Percentiles rank a stretch among this genome's conserved stretches.
These are phyloP conservation scores for Prionace glauca DNA, from an alignment of 2,797 vertebrate genomes.

Conservation along the genomic window DNA sequence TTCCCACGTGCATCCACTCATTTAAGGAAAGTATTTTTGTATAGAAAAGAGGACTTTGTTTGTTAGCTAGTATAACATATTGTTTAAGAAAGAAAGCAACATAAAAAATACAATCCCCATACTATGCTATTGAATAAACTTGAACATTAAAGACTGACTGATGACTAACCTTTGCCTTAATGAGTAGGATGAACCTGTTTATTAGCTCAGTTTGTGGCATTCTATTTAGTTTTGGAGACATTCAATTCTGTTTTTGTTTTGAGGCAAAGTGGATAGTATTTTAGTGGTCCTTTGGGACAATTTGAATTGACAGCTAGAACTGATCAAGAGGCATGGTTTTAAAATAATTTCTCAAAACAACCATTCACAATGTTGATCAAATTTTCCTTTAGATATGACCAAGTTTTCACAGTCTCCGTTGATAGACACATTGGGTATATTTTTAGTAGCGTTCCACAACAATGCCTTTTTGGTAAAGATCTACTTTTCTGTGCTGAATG, in stretches of 20 bases:
- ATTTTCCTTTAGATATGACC: too few species aligned
- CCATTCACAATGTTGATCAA: neutral
- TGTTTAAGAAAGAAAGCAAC: neutral
- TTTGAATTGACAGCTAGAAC: neutral
- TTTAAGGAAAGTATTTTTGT: neutral
- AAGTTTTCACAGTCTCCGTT: neutral
- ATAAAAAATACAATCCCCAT: neutral
- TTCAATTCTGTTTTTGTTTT: neutral
- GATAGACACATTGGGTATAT: neutral
- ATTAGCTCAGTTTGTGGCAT: neutral
- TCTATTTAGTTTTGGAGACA: neutral
- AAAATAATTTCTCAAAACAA: neutral
- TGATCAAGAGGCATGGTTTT: too few species aligned
- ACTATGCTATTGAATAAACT: neutral
- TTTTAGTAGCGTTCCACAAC: neutral
- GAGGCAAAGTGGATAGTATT: neutral
- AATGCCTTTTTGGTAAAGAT: neutral
- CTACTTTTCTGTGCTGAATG: neutral
- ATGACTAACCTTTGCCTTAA: neutral
- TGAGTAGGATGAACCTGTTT: neutral
- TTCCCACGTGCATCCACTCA: neutral
- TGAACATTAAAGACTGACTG: neutral
- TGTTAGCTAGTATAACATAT: neutral
- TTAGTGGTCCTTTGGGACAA: neutral
- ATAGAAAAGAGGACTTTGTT: neutral